Evolutionary conservation across 2,888 invertebrate species (phyloP).

Genomic region (Sinodicranocentrus sp.): DNA sequence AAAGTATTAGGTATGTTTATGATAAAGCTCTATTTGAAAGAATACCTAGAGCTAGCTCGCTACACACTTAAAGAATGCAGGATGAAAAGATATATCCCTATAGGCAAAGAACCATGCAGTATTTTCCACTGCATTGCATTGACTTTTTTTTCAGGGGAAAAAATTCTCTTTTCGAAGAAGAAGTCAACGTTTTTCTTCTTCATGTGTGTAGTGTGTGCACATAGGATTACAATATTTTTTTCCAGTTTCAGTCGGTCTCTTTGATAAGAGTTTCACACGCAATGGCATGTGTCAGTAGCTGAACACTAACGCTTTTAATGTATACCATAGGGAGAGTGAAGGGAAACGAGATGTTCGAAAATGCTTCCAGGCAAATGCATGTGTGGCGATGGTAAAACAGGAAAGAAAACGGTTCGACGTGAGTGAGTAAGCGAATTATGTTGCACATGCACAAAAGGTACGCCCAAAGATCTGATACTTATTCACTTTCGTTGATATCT

Average conservation of each 20-base stretch:
- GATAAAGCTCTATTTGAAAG: not conserved
- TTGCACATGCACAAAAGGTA: constrained; percentile 64
- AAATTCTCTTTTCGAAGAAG: constrained; percentile 3
- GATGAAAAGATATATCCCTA: not conserved
- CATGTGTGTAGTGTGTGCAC: constrained; percentile 5
- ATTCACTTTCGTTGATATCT: not conserved
- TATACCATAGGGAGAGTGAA: constrained; percentile 15
- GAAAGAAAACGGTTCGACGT: constrained; percentile 45
- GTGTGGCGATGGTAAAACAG: not conserved
- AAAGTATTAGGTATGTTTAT: constrained; percentile 11
- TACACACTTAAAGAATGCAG: not conserved
- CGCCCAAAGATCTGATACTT: constrained; percentile 29
- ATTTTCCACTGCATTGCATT: constrained; percentile 56
- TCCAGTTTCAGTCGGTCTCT: constrained; percentile 65
- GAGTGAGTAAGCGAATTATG: constrained; percentile 66
- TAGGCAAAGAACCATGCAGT: not conserved
- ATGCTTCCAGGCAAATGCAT: constrained; percentile 39
- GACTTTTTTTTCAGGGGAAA: constrained; percentile 28
- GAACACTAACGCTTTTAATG: constrained; percentile 22
- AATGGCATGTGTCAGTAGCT: constrained; percentile 61
- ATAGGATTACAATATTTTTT: constrained; percentile 36
- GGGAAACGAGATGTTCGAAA: constrained; percentile 20
- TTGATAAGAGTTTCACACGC: constrained; percentile 72
- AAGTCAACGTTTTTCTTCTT: constrained; percentile 17
- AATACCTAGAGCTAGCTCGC: not conserved